Base-by-base conservation (phyloP, 2,113 vertebrate genomes). In the Channa argus region DNA sequence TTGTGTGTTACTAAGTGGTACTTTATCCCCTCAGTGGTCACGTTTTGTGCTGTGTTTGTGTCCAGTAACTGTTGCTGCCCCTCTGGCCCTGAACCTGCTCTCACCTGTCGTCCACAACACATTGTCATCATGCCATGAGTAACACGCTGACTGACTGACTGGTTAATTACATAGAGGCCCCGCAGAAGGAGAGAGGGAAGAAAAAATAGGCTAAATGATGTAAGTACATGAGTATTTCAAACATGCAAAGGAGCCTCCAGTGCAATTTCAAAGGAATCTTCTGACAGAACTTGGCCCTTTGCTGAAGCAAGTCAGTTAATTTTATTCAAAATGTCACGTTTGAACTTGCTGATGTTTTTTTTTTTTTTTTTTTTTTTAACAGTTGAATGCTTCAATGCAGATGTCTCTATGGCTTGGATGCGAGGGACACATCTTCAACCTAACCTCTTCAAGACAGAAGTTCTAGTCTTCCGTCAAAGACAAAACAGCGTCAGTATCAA, bases 261-360 rank as follows among this genome's bases (percentile, higher is more conserved):
- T 51, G 74, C 67, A 83, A 84, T 88, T 88, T 86, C 53, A 44
- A 52, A 86, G 85, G 89, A 91, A 90, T 91, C 80, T 75, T 73
- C 54, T 38, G 69, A 63, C 55, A 49, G 68, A 77, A 52, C 60
- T 37, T 24, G 72, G 59, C 59, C 65, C 51, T 77, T 80, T n/a
- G 76, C 71, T 65, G 78, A 60, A 83, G 74, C 69, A 88, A 84
- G 76, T 88, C 63, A 81, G 79, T 81, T 72, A 45, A 59, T 79
- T 84, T 86, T 69, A 88, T 90, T 84, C 53, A 70, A 3, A 74
- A 61, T 54, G 50, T 80, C 88, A 85, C 79, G 90, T 88, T 81
- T 33, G 66, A 87, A 89, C 91, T 82, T 87, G 91, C 79, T 56
- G n/a, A 72, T 41, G 49, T 38, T 76, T 24, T 24, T 24, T 24